Evolutionary conservation across 1,140 invertebrate genomes (phyloP), one percentile per base, ranked within the genome.

Genomic region (Eulimnadia texana): DNA sequence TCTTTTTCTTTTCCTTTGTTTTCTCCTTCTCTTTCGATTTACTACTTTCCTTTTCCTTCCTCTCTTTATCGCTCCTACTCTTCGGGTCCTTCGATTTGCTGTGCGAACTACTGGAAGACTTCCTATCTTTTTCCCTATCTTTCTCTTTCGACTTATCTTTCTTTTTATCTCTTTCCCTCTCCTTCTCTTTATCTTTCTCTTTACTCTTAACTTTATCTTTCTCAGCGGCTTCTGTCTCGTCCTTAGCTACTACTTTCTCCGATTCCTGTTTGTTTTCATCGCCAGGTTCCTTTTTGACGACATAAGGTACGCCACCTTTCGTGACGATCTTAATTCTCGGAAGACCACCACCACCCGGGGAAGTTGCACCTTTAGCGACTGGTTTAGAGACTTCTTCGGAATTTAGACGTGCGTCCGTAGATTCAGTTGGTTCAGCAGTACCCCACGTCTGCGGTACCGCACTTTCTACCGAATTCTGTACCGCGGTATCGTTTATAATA

Each of bases 101-200:
- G 6, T 42, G 6, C 16, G 33, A 42, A 42, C 33, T 69, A 51
- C 70, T 69, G 24, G 69, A 69, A 2, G 67, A 53, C 69, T 86
- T 82, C 72, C 86, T 89, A 13, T 62, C 59, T 70, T 74, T 77
- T 65, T 76, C 77, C 66, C 67, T 71, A 55, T 68, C 61, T 49
- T 76, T 77, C 20, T 74, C 71, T 50, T 70, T 74, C n/a, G 76
- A 73, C 25, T 74, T 70, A 54, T 67, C 67, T 60, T 67, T 72
- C 33, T 77, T 73, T 64, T 71, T 76, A 56, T 77, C 74, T 64
- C 75, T 75, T 56, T 70, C 71, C 59, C 70, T 70, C 22, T 76
- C 69, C 50, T 70, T 69, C 65, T 73, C 72, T 61, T 72, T 73
- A 23, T 73, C 68, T 69, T 74, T 78, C 60, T 78, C 73, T 64